These are phyloP conservation scores for Lipophrys pholis DNA, from an alignment of 2,113 vertebrate genomes.

Conservation along the genomic window DNA sequence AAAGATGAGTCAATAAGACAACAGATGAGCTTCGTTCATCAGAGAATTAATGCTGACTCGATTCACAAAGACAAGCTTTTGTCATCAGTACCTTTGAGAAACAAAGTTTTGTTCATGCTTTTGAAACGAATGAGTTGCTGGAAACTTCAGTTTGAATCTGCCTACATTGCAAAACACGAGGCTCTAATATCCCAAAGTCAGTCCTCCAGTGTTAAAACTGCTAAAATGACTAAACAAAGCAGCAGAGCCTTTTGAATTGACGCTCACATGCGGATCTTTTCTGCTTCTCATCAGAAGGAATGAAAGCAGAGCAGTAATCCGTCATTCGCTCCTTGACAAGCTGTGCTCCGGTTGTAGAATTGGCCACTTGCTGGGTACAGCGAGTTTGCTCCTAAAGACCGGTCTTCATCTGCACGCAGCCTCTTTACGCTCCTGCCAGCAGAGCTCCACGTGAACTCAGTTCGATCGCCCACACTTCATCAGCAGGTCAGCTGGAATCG, in stretches of 20 bases:
- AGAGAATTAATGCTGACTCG: too few species aligned
- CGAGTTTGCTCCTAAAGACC: neutral
- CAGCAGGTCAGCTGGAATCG: neutral
- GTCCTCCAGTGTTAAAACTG: conserved; percentile 7
- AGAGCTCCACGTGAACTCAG: conserved; percentile 2
- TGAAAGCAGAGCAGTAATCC: neutral
- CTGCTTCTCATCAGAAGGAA: neutral
- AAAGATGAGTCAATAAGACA: too few species aligned
- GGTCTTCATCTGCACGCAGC: conserved; percentile 21
- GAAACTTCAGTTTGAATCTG: too few species aligned
- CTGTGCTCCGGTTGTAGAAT: neutral
- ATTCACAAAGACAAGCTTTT: too few species aligned
- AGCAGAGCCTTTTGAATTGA: neutral
- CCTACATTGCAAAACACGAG: too few species aligned
- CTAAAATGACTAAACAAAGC: neutral
- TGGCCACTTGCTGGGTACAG: too few species aligned
- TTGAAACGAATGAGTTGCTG: too few species aligned
- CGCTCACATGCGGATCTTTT: neutral
- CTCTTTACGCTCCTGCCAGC: conserved; percentile 28
- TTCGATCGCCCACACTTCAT: conserved; percentile 5
- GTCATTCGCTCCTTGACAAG: neutral
- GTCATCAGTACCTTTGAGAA: too few species aligned
- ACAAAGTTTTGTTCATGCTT: too few species aligned
- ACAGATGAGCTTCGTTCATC: too few species aligned
- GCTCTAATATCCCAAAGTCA: neutral